These are phyloP conservation scores for Autographa pulchrina DNA, from an alignment of 2,888 invertebrate genomes.

Conservation along the genomic window DNA sequence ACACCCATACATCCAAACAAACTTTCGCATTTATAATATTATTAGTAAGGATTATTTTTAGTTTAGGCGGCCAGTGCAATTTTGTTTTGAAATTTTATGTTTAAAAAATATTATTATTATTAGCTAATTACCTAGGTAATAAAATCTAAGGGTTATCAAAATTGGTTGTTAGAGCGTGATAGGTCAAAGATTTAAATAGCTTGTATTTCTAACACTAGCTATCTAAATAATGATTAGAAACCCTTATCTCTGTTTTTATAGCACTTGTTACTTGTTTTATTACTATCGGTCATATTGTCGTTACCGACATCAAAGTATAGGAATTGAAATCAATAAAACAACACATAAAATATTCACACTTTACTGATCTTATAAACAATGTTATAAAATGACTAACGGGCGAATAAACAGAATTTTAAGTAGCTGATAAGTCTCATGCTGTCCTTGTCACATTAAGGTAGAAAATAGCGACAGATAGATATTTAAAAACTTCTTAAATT, in stretches of 20 bases:
- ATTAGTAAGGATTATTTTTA: no score
- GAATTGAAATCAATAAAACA: constrained; percentile 23
- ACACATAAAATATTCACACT: constrained; percentile 3
- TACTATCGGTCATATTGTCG: neutral
- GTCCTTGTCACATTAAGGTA: neutral
- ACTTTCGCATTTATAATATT: no score
- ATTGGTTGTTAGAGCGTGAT: neutral
- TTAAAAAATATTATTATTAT: no score
- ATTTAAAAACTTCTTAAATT: no score
- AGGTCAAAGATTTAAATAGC: neutral
- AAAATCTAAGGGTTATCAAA: neutral
- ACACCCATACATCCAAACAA: no score
- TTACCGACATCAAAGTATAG: neutral
- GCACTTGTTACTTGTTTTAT: neutral
- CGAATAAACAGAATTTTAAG: neutral
- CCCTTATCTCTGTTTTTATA: neutral
- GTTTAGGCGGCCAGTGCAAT: no score
- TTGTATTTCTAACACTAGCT: neutral
- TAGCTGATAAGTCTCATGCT: neutral
- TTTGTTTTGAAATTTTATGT: no score
- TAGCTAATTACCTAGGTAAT: no score
- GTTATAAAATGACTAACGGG: neutral
- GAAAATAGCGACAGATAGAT: neutral
- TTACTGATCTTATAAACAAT: constrained; percentile 12
- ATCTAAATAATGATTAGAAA: neutral